A percentile compares a stretch with the other conserved stretches of the same genome.
These are phyloP conservation scores for Eupsittula cactorum DNA, from an alignment of 2,113 vertebrate genomes.

Conservation along the genomic window DNA sequence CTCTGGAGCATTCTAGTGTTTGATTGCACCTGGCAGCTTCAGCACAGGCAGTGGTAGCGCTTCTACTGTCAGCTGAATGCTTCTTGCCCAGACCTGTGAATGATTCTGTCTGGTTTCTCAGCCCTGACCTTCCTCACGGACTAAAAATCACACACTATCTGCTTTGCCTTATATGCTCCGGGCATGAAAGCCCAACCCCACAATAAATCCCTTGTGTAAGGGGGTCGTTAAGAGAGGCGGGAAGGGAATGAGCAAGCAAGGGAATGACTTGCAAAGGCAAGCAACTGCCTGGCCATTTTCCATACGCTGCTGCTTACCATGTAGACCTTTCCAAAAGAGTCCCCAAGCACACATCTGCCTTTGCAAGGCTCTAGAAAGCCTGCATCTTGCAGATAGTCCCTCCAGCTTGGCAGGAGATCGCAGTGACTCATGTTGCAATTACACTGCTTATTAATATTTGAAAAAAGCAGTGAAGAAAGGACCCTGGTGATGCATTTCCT, in stretches of 20 bases:
- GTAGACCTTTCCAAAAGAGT: slow-evolving; percentile 18
- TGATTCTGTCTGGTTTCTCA: not conserved
- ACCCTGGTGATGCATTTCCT: slow-evolving; percentile 66
- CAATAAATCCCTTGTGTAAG: not conserved
- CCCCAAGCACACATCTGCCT: slow-evolving; percentile 49
- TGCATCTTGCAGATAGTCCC: slow-evolving; percentile 48
- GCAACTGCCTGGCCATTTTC: slow-evolving; percentile 10
- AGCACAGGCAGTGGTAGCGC: too few relatives aligned
- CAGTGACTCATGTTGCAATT: slow-evolving; percentile 62
- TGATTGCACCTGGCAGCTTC: not conserved
- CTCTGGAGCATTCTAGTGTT: not conserved
- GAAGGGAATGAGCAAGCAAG: not conserved
- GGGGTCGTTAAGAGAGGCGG: not conserved
- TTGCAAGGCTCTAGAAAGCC: slow-evolving; percentile 5
- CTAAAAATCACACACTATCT: not conserved
- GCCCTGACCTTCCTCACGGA: not conserved
- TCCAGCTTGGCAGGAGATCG: slow-evolving; percentile 43
- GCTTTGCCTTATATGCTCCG: not conserved
- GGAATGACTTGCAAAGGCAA: slow-evolving; percentile 26
- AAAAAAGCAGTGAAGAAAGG: slow-evolving; percentile 52
- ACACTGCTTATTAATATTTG: slow-evolving; percentile 63
- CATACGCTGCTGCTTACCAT: slow-evolving; percentile 23
- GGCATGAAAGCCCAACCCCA: not conserved
- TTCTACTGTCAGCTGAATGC: not conserved
- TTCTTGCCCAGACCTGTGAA: not conserved